Percentiles rank a stretch among this genome's conserved stretches.
Evolutionary conservation across 35 echinoderm and acorn worm genomes (phyloP).

Genomic region (Holothuria glaberrima): DNA sequence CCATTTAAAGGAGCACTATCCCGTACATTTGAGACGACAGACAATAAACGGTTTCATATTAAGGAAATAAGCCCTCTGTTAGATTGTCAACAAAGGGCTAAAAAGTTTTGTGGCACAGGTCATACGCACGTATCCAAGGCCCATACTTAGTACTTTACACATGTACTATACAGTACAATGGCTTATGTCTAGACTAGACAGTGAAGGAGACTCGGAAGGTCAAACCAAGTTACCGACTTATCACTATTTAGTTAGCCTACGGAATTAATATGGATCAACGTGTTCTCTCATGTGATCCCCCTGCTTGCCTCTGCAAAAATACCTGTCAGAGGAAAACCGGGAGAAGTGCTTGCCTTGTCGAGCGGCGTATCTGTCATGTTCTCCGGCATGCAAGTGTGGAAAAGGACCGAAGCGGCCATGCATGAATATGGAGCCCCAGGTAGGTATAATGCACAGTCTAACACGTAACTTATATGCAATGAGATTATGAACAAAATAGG

Average conservation of each 20-base stretch:
- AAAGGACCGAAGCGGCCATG: neutral
- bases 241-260: too few species aligned
- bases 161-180: too few species aligned
- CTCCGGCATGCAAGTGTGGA: neutral
- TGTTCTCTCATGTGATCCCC: neutral
- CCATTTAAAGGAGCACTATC: neutral
- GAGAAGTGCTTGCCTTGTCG: constrained; percentile 13
- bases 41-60: neutral
- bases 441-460: too few species aligned
- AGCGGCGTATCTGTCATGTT: neutral
- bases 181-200: too few species aligned
- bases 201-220: too few species aligned
- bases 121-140: neutral
- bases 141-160: too few species aligned
- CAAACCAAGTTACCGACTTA: too few species aligned
- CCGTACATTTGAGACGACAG: neutral
- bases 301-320: neutral
- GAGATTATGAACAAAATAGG: neutral
- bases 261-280: neutral
- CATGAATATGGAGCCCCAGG: too few species aligned
- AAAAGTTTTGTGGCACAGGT: neutral
- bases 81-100: neutral
- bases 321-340: constrained; percentile 16
- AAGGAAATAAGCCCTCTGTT: neutral
- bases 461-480: too few species aligned